Base-by-base conservation (phyloP, 1,140 invertebrate genomes). In the Triops cancriformis region DNA sequence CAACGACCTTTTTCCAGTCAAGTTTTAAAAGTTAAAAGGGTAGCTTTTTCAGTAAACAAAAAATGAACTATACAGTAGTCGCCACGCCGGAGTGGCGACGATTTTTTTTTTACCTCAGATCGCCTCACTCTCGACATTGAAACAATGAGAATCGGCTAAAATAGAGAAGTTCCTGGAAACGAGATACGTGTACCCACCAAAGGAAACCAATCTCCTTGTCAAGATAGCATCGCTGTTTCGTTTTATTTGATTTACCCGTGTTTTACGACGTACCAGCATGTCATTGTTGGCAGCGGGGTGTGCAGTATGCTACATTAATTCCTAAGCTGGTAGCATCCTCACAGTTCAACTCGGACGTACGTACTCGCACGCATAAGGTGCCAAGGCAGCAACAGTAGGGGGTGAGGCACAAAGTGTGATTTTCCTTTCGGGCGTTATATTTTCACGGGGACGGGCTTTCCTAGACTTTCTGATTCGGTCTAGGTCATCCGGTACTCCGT, bases 41-140 rank as follows among this genome's bases (percentile, higher is more conserved):
- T 64, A 64, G 18, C 51, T 64, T 64, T 64, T 64, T 64, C 23
- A 18, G 51, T 64, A 64, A 64, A 64, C 51, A 64, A 64, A 64
- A 64, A 64, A 64, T 64, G 51, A 23, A 18, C 51, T 64, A 18
- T 64, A n/a, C 14, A 23, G 9, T 23, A 64, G 51, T 64, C n/a
- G 51, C 51, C 51, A n/a, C 51, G 51, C 51, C 51, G 14, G 10
- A n/a, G 18, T 64, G 51, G 51, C 51, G 51, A n/a, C 51, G 14
- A 23, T 64, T 64, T 64, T 64, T 23, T 64, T 12, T 45, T 45
- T 45, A 45, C n/a, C 51, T 64, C 14, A 64, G 6, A 64, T 18
- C 14, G 18, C 14, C 51, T n/a, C 51, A 23, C 51, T 1, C 14
- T 18, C 6, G 51, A 64, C n/a, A 18, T n/a, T 23, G 51, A 23